These are phyloP conservation scores for Ochlodes sylvanus DNA, from an alignment of 2,888 invertebrate genomes.

Conservation along the genomic window DNA sequence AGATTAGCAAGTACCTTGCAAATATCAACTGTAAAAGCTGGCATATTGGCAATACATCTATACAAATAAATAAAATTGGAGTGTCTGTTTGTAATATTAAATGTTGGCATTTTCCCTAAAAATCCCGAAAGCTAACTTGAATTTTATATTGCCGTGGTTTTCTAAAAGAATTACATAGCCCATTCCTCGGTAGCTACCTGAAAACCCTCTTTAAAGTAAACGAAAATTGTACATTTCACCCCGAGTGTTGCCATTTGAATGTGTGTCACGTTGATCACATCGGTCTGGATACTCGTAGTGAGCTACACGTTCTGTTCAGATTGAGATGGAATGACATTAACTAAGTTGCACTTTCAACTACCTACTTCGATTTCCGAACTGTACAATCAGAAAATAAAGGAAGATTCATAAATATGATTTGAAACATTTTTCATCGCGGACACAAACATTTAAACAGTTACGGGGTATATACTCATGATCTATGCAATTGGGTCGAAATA, in stretches of 20 bases:
- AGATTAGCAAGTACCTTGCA: too few species aligned
- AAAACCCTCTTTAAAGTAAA: constrained; percentile 29
- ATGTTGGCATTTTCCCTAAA: not conserved
- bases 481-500: too few species aligned
- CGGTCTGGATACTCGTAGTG: constrained; percentile 20
- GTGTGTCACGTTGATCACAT: constrained; percentile 35
- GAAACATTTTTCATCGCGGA: too few species aligned
- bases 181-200: constrained; percentile 20
- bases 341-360: constrained; percentile 21
- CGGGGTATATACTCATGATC: too few species aligned
- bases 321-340: constrained; percentile 27
- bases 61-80: too few species aligned
- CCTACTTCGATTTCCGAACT: not conserved
- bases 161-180: not conserved
- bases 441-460: too few species aligned
- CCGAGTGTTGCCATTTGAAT: constrained; percentile 25
- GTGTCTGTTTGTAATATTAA: too few species aligned
- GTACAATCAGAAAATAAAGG: not conserved
- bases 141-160: constrained; percentile 2
- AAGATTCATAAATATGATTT: not conserved
- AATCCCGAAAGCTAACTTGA: not conserved
- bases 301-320: constrained; percentile 26
- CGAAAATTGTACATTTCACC: constrained; percentile 26
- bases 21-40: too few species aligned
- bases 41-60: too few species aligned